Percentiles rank a stretch among this genome's conserved stretches.
These are phyloP conservation scores for Carlito syrichta DNA, from an alignment of 2,113 vertebrate genomes.

Conservation along the genomic window DNA sequence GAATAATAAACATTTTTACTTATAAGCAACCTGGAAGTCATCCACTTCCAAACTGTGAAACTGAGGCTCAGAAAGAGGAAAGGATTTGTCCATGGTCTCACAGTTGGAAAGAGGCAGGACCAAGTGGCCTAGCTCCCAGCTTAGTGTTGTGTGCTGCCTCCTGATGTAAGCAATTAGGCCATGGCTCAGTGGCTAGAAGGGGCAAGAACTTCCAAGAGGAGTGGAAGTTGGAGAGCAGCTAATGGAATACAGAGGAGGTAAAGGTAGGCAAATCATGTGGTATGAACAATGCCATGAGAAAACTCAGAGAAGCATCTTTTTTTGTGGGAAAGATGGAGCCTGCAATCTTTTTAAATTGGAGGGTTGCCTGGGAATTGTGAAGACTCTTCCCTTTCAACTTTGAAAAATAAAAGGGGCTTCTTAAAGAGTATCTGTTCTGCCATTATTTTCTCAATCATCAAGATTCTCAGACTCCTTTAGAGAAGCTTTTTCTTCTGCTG, in stretches of 20 bases:
- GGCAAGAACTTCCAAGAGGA: neutral
- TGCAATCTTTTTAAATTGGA: slow-evolving; percentile 30
- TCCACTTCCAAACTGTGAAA: neutral
- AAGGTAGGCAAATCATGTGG: neutral
- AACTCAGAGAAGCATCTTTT: neutral
- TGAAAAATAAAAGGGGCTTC: slow-evolving; percentile 13
- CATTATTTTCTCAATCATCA: slow-evolving; percentile 46
- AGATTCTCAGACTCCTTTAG: neutral
- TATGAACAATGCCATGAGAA: neutral
- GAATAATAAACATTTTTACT: neutral
- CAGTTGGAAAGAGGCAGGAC: neutral
- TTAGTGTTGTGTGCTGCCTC: neutral
- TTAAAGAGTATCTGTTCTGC: neutral
- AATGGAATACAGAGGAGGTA: neutral
- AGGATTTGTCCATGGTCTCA: neutral
- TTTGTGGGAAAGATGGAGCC: neutral
- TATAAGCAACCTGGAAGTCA: neutral
- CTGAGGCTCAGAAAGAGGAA: neutral
- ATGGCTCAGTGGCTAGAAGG: neutral
- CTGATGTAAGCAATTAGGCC: neutral
- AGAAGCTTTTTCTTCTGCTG: slow-evolving; percentile 18
- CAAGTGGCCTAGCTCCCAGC: neutral
- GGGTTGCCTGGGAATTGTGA: neutral
- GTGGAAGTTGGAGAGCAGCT: neutral
- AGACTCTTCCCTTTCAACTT: slow-evolving; percentile 22